These are phyloP conservation scores for Protobothrops flavoviridis DNA, from an alignment of 2,113 vertebrate species.

Conservation along the genomic window DNA sequence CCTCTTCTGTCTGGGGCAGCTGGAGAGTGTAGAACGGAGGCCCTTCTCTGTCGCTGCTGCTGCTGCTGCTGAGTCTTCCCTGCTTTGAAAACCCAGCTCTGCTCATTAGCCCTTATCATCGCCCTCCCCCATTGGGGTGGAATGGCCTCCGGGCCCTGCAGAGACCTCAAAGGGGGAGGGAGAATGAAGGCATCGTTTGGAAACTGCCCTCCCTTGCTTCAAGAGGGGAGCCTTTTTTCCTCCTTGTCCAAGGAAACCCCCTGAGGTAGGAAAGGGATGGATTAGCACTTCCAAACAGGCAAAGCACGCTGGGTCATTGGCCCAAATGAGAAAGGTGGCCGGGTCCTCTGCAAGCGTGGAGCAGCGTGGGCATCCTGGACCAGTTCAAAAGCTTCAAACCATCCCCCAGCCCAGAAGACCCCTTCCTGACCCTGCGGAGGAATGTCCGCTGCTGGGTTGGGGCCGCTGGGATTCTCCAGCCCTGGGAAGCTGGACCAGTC, in stretches of 20 bases:
- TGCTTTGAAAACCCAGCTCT: neutral
- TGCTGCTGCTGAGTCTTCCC: fast-evolving
- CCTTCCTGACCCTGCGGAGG: no score
- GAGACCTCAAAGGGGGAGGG: neutral
- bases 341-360: neutral
- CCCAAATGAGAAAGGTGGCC: neutral
- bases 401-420: fast-evolving
- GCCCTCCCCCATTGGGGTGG: neutral
- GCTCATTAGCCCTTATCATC: neutral
- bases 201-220: neutral
- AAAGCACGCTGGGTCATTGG: neutral
- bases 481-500: neutral
- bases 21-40: neutral
- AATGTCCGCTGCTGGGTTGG: neutral
- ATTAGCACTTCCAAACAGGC: neutral
- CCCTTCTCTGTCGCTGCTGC: neutral
- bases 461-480: neutral
- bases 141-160: neutral
- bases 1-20: neutral
- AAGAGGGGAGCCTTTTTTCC: neutral
- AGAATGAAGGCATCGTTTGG: fast-evolving
- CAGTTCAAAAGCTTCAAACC: neutral
- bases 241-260: neutral
- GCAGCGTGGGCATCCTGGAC: neutral
- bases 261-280: neutral